Conservation (phyloP, 1,140 invertebrate genomes). For the Drosophila paulistorum region DNA sequence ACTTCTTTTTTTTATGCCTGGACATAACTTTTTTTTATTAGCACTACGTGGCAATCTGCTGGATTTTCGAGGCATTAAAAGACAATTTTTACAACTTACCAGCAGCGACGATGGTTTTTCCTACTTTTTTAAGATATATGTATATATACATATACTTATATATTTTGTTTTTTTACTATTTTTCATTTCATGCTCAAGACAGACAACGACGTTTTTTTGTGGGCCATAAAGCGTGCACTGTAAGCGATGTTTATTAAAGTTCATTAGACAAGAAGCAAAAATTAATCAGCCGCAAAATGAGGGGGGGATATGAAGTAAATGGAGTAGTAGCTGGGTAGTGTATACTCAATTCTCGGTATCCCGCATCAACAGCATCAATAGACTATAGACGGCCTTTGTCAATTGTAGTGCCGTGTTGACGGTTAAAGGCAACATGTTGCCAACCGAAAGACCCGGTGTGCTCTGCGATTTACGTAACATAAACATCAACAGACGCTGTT, state of each 20-base stretch:
- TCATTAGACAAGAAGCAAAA: conserved; percentile 78
- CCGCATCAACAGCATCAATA: conserved; percentile 32
- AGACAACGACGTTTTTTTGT: conserved; percentile 41
- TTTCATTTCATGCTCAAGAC: conserved; percentile 34
- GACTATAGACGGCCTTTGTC: conserved; percentile 40
- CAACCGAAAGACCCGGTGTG: conserved; percentile 17
- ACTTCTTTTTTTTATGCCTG: conserved; percentile 67
- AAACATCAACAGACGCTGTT: conserved; percentile 14
- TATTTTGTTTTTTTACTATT: conserved; percentile 52
- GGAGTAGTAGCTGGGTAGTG: too few species aligned
- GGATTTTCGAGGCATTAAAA: conserved; percentile 81
- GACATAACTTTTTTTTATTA: conserved; percentile 80
- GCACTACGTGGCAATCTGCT: conserved; percentile 82
- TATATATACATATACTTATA: conserved; percentile 1
- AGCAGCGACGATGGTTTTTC: conserved; percentile 68
- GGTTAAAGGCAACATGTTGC: conserved; percentile 33
- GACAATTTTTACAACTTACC: conserved; percentile 82
- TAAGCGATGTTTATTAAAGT: conserved; percentile 73
- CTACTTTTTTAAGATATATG: conserved; percentile 30
- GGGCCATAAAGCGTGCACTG: conserved; percentile 58
- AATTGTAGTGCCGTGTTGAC: conserved; percentile 61
- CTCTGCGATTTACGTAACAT: conserved; percentile 31
- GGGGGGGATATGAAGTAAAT: background rate
- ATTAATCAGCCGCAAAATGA: conserved; percentile 56
- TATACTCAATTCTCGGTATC: conserved; percentile 21